Percentiles rank a stretch among this genome's conserved stretches.
Evolutionary conservation across 2,113 vertebrate species (phyloP).

Genomic region (Peromyscus polionotus): DNA sequence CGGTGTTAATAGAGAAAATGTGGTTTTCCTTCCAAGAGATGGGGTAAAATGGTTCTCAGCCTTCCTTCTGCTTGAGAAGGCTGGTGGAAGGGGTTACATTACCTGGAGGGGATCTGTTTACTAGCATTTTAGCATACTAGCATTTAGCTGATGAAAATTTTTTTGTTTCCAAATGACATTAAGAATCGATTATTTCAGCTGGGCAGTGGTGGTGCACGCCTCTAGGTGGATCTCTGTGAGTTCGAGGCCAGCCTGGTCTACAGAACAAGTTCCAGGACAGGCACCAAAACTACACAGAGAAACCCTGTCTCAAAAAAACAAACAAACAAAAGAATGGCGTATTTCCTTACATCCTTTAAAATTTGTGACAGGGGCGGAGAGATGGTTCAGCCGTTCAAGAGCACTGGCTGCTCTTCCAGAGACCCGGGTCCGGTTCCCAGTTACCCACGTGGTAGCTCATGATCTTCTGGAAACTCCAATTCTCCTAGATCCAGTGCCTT

Average conservation of each 20-base stretch:
- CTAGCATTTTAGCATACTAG: not conserved
- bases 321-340: not conserved
- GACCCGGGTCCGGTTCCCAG: not conserved
- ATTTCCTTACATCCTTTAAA: not conserved
- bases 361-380: not conserved
- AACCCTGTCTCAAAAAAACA: too few species aligned
- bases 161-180: not conserved
- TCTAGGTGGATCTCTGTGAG: too few species aligned
- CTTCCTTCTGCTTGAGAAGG: slow-evolving; percentile 22
- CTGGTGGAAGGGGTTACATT: not conserved
- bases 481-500: not conserved
- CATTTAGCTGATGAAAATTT: not conserved
- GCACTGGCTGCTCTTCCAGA: not conserved
- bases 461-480: not conserved
- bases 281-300: too few species aligned
- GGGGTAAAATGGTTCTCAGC: not conserved
- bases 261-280: too few species aligned
- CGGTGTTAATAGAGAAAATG: not conserved
- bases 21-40: slow-evolving; percentile 46
- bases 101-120: not conserved
- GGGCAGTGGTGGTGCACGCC: too few species aligned
- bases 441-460: too few species aligned
- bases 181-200: not conserved
- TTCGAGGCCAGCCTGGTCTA: too few species aligned
- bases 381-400: not conserved